A percentile compares a stretch with the other conserved stretches of the same genome.
Conservation (phyloP, 2,888 invertebrate species). For the Ochropleura leucogaster region DNA sequence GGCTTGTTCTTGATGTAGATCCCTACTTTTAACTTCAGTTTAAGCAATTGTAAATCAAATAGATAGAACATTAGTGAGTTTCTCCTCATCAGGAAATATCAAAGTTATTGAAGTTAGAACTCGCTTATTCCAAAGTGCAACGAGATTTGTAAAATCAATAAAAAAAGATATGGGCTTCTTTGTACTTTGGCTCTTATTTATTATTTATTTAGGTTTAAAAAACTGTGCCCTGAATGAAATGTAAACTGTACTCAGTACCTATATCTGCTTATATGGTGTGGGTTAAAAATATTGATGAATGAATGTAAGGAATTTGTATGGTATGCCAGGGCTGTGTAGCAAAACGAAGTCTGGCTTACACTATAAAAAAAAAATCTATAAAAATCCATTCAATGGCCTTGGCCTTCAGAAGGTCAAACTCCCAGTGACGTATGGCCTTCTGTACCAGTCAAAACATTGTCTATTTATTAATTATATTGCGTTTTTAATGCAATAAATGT, state of each 20-base stretch:
- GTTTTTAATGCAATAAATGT: not conserved
- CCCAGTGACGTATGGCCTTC: not conserved
- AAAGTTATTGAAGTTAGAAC: not conserved
- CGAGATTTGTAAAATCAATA: conserved; percentile 46
- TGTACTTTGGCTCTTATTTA: conserved; percentile 27
- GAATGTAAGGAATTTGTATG: not conserved
- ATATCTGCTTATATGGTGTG: not conserved
- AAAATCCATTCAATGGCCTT: not conserved
- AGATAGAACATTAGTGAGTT: not conserved
- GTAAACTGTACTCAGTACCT: not conserved
- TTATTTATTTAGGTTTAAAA: conserved; percentile 30
- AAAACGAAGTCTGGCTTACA: not conserved
- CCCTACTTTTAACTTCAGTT: conserved; percentile 16
- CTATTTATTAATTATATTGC: not conserved
- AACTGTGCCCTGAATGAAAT: conserved; percentile 9
- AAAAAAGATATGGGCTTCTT: conserved; percentile 1
- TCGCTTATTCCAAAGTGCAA: conserved; percentile 34
- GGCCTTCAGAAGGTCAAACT: not conserved
- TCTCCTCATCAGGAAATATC: not conserved
- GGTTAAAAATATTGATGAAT: conserved; percentile 1
- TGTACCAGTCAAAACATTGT: conserved; percentile 3
- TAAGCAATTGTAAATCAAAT: not conserved
- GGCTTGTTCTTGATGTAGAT: conserved; percentile 20
- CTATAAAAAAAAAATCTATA: not conserved
- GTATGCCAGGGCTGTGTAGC: too few species aligned